Base-by-base conservation (phyloP, 2,888 invertebrate genomes). In the Eledona agricola region DNA sequence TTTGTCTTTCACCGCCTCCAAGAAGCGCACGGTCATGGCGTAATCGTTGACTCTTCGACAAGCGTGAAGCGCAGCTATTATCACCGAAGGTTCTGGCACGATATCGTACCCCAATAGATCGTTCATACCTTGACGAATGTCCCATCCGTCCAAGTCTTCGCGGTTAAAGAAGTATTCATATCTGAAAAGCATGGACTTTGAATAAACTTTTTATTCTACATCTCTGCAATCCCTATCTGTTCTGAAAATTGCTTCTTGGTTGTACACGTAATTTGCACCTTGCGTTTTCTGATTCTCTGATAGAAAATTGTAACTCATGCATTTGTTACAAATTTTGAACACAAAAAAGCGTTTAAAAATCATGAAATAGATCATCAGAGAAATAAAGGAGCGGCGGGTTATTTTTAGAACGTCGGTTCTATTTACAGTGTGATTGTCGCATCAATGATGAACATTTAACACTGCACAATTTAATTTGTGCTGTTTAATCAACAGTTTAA, bases 1-100 rank as follows among this genome's bases (percentile, higher is more conserved):
- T 76, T 97, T 96, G 66, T 87, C 83, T 80, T 91, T 93, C 66
- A 96, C 83, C 10, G 90, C 86, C 77, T 99, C 99, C 52, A 99
- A 77, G 70, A 93, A 95, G 76, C 88, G 77, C 15, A 85, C 79
- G 25, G 85, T 80, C 28, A 87, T 72, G 1, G 86, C 80, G 70
- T 81, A 83, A 68, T 88, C 87, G 71, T 88, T 86, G 9, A 85
- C 70, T 37, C 83, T 77, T 50, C 87, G 77, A 69, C 86, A 86
- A 4, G 87, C 87, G 57, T 79, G 76, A 58, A 86, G 65, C 1
- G 79, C 82, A 7, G 84, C 82, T 49, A 79, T 77, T 42, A 84
- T 75, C 31, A 84, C 79, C 61, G 77, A 76, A 1, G 85, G 84
- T 52, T 84, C 83, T 3, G 85, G 84, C 11, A 86, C 78, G 53